Evolutionary conservation across 2,888 invertebrate genomes (phyloP).

Genomic region (Cerceris rybyensis): DNA sequence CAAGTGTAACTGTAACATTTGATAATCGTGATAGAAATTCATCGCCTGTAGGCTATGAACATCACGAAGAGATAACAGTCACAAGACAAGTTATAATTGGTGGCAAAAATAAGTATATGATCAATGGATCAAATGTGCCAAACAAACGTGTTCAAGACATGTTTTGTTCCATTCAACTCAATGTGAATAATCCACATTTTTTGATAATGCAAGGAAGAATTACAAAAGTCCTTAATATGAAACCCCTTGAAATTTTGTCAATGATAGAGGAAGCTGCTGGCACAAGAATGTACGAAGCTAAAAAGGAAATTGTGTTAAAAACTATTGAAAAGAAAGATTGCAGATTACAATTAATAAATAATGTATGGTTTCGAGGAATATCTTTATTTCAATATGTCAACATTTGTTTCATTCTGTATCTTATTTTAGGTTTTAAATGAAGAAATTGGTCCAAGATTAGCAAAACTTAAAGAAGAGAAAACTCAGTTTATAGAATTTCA

Average conservation of each 20-base stretch:
- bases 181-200: conserved; percentile 99
- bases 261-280: conserved; percentile 99
- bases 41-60: conserved; percentile 95
- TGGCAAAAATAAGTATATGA: conserved; percentile 94
- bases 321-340: conserved; percentile 96
- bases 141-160: conserved; percentile 96
- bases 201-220: conserved; percentile 99
- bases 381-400: neutral
- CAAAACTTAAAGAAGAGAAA: conserved; percentile 92
- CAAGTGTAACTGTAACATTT: conserved; percentile 97
- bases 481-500: conserved; percentile 94
- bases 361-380: conserved; percentile 83
- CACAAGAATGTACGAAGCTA: conserved; percentile 97
- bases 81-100: conserved; percentile 95
- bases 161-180: conserved; percentile 97
- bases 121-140: conserved; percentile 95
- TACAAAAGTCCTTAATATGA: conserved; percentile 99
- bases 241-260: conserved; percentile 96
- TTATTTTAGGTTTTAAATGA: conserved; percentile 86
- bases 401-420: neutral
- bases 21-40: conserved; percentile 92
- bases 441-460: conserved; percentile 95
- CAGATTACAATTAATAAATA: conserved; percentile 93
- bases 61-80: conserved; percentile 94
- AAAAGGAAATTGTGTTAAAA: conserved; percentile 92